Percentiles rank a stretch among this genome's conserved stretches.
Evolutionary conservation across 1,140 invertebrate genomes (phyloP).

Genomic region (Caenorhabditis brenneri): DNA sequence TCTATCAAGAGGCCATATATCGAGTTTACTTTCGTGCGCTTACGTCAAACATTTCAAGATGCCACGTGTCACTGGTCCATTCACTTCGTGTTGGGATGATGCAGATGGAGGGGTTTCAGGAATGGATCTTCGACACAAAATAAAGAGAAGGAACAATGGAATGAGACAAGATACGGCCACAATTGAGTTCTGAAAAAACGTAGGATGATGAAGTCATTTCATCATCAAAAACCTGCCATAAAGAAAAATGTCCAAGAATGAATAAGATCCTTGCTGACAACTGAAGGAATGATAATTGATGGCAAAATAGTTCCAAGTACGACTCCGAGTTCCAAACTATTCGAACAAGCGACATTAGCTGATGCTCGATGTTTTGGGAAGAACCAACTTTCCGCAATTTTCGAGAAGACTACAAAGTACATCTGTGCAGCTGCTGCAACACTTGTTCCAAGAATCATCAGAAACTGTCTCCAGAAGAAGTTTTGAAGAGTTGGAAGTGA

Average conservation of each 20-base stretch:
- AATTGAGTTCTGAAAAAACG: not conserved
- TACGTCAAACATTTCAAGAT: slow-evolving; percentile 31
- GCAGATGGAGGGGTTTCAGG: slow-evolving; percentile 10
- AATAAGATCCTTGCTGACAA: not conserved
- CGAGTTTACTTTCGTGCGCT: not conserved
- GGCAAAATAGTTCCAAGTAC: slow-evolving; percentile 13
- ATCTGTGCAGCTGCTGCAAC: slow-evolving; percentile 8
- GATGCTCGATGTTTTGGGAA: slow-evolving; percentile 10
- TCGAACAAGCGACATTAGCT: not conserved
- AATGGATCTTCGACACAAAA: slow-evolving; percentile 2
- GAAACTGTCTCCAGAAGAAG: slow-evolving; percentile 14
- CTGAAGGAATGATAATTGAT: not conserved
- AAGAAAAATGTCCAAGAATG: not conserved
- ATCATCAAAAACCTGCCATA: not conserved
- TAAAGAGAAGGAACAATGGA: slow-evolving; percentile 4
- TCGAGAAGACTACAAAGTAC: slow-evolving; percentile 22
- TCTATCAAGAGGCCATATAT: not conserved
- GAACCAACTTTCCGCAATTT: slow-evolving; percentile 25
- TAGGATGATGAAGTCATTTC: not conserved
- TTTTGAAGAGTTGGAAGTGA: slow-evolving; percentile 3
- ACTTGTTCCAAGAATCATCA: slow-evolving; percentile 1
- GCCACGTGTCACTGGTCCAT: slow-evolving; percentile 5
- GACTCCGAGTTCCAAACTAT: not conserved
- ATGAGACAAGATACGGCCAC: not conserved
- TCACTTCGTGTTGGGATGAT: not conserved